Evolutionary conservation across 1,140 invertebrate genomes (phyloP).

Genomic region (Drosophila bocqueti): DNA sequence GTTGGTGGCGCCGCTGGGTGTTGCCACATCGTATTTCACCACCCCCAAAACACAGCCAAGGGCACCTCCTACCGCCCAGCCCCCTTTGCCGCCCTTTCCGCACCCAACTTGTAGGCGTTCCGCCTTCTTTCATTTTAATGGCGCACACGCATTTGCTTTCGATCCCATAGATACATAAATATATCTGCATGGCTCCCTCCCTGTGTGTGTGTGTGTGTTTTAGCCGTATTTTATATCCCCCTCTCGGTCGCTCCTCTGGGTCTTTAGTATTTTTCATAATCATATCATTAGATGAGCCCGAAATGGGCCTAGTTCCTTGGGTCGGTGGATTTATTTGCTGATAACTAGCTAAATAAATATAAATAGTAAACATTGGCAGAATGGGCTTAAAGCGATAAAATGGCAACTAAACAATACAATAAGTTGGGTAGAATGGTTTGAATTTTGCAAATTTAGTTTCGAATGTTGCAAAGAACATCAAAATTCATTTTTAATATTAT

Average conservation of each 20-base stretch:
- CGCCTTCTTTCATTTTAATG: slow-evolving; percentile 82
- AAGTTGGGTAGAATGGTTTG: background rate
- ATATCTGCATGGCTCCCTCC: slow-evolving; percentile 31
- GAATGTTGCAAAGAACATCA: background rate
- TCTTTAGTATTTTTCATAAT: slow-evolving; percentile 75
- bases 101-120: slow-evolving; percentile 72
- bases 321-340: slow-evolving; percentile 54
- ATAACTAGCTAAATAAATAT: slow-evolving; percentile 69
- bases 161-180: slow-evolving; percentile 71
- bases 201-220: background rate
- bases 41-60: slow-evolving; percentile 51
- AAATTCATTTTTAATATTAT: no score
- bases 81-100: slow-evolving; percentile 5
- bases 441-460: background rate
- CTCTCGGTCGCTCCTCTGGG: slow-evolving; percentile 22
- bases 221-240: slow-evolving; percentile 65
- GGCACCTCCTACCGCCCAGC: slow-evolving; percentile 21
- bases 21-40: slow-evolving; percentile 84
- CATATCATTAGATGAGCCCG: slow-evolving; percentile 72
- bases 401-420: background rate
- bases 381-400: slow-evolving; percentile 4
- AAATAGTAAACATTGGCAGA: slow-evolving; percentile 17
- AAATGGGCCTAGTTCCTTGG: slow-evolving; percentile 62
- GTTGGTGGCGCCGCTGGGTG: slow-evolving; percentile 74
- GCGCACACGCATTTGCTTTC: slow-evolving; percentile 80